Percentiles rank a stretch among this genome's conserved stretches.
These are phyloP conservation scores for Cranoglanis bouderius DNA, from an alignment of 2,113 vertebrate genomes.

Conservation along the genomic window DNA sequence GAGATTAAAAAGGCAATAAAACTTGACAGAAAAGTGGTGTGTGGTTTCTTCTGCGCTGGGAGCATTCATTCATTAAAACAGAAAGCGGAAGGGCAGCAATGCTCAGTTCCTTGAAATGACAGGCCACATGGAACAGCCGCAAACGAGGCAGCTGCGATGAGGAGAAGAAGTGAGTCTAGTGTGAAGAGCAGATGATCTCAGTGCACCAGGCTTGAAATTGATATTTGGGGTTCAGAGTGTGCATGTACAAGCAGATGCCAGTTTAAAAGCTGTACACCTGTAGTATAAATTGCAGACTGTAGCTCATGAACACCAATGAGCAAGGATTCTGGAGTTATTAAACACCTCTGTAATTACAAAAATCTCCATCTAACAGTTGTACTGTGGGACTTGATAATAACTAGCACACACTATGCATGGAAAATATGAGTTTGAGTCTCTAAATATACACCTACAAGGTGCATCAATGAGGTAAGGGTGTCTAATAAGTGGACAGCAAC, in stretches of 20 bases:
- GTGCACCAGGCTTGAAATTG: constrained; percentile 16
- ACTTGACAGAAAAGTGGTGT: constrained; percentile 22
- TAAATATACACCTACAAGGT: background rate
- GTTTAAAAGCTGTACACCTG: background rate
- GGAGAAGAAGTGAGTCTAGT: constrained; percentile 36
- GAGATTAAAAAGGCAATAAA: constrained; percentile 20
- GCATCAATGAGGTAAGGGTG: background rate
- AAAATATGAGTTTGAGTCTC: background rate
- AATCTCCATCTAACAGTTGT: background rate
- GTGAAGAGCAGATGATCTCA: constrained; percentile 33
- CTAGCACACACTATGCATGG: background rate
- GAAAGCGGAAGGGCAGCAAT: constrained; percentile 38
- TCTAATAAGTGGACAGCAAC: background rate
- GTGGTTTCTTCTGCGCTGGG: constrained; percentile 18
- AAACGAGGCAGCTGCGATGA: constrained; percentile 39
- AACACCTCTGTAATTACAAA: background rate
- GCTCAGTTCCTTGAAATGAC: constrained; percentile 44
- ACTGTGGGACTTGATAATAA: background rate
- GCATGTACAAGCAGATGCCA: background rate
- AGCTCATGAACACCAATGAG: background rate
- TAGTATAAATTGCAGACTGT: background rate
- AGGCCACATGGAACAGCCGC: constrained; percentile 47
- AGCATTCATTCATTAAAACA: constrained; percentile 39
- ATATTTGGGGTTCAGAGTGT: constrained; percentile 12
- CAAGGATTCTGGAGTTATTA: background rate